phyloP scores from a whole-genome alignment of 2,888 invertebrate species.

The Apantesis nais region DNA sequence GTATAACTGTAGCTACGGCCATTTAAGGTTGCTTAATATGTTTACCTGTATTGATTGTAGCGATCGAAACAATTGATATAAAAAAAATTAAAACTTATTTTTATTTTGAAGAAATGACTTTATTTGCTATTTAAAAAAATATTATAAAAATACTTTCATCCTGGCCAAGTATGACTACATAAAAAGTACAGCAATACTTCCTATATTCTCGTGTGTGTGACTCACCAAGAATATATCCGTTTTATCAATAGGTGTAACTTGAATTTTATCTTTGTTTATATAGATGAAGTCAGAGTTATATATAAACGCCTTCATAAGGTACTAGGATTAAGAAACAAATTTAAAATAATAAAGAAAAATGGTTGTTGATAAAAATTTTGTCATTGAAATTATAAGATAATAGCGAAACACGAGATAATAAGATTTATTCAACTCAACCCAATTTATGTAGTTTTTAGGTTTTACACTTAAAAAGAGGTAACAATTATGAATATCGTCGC shows the following conservation, averaged over 20 bases:
- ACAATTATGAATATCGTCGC: too few species aligned
- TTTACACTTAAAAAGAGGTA: too few species aligned
- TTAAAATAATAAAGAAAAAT: not conserved
- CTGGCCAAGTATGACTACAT: not conserved
- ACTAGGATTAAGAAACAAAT: not conserved
- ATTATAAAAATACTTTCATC: not conserved
- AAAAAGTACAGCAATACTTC: not conserved
- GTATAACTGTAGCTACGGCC: slow-evolving; percentile 1
- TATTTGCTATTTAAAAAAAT: not conserved
- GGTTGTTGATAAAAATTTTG: not conserved
- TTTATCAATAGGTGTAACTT: not conserved
- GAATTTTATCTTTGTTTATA: not conserved
- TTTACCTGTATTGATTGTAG: not conserved
- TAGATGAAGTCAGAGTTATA: not conserved
- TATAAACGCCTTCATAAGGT: not conserved
- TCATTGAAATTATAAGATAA: not conserved
- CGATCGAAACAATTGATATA: not conserved
- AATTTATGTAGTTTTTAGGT: too few species aligned
- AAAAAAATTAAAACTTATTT: not conserved
- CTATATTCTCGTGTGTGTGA: not conserved
- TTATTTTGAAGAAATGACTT: not conserved
- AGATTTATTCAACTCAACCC: too few species aligned
- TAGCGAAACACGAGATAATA: not conserved
- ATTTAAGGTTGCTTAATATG: not conserved
- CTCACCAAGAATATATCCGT: not conserved